Conservation (phyloP, 2,113 vertebrate genomes). For the Tachysurus vachellii region DNA sequence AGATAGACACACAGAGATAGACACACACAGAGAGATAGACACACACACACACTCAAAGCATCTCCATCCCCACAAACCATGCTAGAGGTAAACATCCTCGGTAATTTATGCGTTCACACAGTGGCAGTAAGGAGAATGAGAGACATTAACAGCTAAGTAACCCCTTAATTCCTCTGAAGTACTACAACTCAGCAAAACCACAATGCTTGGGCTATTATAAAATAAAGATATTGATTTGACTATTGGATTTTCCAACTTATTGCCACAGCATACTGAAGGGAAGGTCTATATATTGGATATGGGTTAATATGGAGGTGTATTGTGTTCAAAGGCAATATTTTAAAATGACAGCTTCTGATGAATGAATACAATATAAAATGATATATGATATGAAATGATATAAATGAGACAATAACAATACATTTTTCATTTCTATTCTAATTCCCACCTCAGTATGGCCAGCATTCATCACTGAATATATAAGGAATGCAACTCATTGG, state of each 20-base stretch:
- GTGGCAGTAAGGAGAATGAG: conserved; percentile 35
- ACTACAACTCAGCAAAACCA: conserved; percentile 9
- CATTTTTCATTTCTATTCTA: background rate
- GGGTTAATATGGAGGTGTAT: background rate
- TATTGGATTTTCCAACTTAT: background rate
- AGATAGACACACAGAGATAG: conserved; percentile 18
- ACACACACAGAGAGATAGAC: conserved; percentile 8
- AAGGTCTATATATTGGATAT: background rate
- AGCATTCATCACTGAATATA: background rate
- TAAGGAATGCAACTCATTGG: background rate
- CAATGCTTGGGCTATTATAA: conserved; percentile 28
- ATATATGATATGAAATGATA: background rate
- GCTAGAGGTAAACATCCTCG: conserved; percentile 64
- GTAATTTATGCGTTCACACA: conserved; percentile 56
- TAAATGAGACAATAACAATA: background rate
- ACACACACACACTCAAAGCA: conserved; percentile 36
- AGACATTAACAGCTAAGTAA: conserved; percentile 13
- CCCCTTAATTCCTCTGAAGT: background rate
- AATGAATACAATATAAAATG: background rate
- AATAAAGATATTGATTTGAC: background rate
- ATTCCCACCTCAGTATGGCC: background rate
- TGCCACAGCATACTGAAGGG: background rate
- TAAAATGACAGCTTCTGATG: conserved; percentile 5
- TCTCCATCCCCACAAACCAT: conserved; percentile 56
- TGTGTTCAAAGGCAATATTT: conserved; percentile 7